These are phyloP conservation scores for Achlya flavicornis DNA, from an alignment of 2,888 invertebrate species.

Conservation along the genomic window DNA sequence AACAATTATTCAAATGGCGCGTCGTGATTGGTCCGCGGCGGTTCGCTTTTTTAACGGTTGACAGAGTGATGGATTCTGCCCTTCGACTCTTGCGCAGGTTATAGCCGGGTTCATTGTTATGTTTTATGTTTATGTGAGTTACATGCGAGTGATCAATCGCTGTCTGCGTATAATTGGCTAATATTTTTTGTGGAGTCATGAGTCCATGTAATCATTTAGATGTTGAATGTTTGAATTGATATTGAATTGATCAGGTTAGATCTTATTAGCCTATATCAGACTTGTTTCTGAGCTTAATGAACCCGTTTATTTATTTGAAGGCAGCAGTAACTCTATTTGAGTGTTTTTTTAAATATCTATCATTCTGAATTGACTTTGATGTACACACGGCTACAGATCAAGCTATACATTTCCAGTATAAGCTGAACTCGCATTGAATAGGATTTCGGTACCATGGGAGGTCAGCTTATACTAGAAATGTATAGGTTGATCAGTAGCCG, in stretches of 20 bases:
- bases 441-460: too few species aligned
- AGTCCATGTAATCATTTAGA: conserved; percentile 16
- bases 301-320: neutral
- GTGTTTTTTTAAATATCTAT: too few species aligned
- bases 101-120: conserved; percentile 59
- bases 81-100: conserved; percentile 78
- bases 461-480: too few species aligned
- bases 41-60: conserved; percentile 71
- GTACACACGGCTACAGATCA: too few species aligned
- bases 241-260: neutral
- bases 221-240: neutral
- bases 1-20: conserved; percentile 81
- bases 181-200: conserved; percentile 41
- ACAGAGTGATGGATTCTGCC: conserved; percentile 80
- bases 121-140: conserved; percentile 27
- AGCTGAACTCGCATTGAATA: too few species aligned
- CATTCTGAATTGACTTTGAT: too few species aligned
- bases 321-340: too few species aligned
- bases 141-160: conserved; percentile 48
- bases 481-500: too few species aligned
- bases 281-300: neutral
- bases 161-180: conserved; percentile 53
- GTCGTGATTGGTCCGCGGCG: conserved; percentile 65
- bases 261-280: neutral
- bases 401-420: too few species aligned